Evolutionary conservation across 2,888 invertebrate species (phyloP).

Genomic region (Cybosia mesomella): DNA sequence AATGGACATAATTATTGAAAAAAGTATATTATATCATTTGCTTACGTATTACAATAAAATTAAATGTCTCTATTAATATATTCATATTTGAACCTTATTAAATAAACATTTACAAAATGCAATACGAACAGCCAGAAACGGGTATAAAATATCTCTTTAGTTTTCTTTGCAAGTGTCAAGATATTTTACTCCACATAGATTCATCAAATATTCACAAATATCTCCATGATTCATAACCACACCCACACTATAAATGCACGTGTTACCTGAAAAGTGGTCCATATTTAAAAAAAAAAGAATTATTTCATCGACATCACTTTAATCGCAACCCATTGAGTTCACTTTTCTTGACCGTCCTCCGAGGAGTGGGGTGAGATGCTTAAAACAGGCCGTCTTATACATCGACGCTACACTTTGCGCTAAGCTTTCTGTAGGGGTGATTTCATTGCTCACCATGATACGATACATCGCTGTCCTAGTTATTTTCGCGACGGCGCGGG

Average conservation of each 20-base stretch:
- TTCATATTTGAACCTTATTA: not conserved
- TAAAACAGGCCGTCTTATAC: conserved; percentile 81
- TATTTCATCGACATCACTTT: conserved; percentile 77
- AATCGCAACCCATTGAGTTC: conserved; percentile 79
- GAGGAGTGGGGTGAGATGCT: conserved; percentile 82
- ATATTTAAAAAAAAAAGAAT: conserved; percentile 76
- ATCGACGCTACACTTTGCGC: conserved; percentile 79
- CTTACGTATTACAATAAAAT: too few species aligned
- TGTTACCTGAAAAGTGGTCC: conserved; percentile 68
- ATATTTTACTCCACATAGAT: not conserved
- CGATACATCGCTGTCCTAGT: conserved; percentile 81
- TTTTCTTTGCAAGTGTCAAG: conserved; percentile 3
- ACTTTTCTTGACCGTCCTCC: conserved; percentile 75
- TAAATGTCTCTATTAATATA: too few species aligned
- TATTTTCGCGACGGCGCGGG: conserved; percentile 80
- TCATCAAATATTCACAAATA: conserved; percentile 8
- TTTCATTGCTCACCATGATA: conserved; percentile 77
- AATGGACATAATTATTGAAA: too few species aligned
- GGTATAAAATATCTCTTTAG: not conserved
- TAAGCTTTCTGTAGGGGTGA: conserved; percentile 80
- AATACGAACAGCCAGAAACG: not conserved
- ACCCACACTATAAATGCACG: conserved; percentile 52
- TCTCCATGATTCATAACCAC: conserved; percentile 33
- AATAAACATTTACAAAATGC: not conserved
- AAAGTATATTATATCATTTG: too few species aligned